Evolutionary conservation across 2,113 vertebrate genomes (phyloP), one percentile per base, ranked within the genome.

Genomic region (Eupsittula cactorum): DNA sequence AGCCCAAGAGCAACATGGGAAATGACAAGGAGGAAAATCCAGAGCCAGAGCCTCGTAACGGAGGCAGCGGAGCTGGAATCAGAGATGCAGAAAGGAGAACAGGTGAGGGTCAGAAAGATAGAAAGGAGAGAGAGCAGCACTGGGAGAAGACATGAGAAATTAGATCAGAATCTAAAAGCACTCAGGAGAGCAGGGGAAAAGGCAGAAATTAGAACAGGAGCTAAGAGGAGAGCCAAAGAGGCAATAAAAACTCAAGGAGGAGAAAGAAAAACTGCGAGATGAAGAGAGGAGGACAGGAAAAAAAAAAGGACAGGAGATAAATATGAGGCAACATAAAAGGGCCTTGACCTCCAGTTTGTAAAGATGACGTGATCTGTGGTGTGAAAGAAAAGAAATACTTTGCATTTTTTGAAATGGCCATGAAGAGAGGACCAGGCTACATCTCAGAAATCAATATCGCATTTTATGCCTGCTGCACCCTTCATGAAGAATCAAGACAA

Each of bases 121-220:
- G 97, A 97, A 97, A 97, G 93, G 95, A 98, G 96, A 97, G 97
- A 97, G 95, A 97, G 96, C 97, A 97, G 98, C 96, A 16, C 97
- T 97, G 97, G 97, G 98, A 98, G 97, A 98, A 97, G 97, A 95
- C 96, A 97, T 96, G 97, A 97, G 95, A 98, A 98, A 98, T 98
- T 98, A 98, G 98, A 98, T 96, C 98, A 97, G 97, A 97, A 97
- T 97, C 97, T 95, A 83, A 73, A 97, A 97, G 97, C 95, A 98
- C 98, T 98, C 97, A 62, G 95, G 98, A 98, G 98, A 98, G 97
- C 96, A 87, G 90, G 95, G 97, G 94, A 95, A 98, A 98, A 98
- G 95, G 80, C 96, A 97, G 97, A 98, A 98, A 98, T 98, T 98
- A 97, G 98, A 98, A 95, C 98, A 98, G 97, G 96, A 98, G 97